phyloP scores from a whole-genome alignment of 1,140 invertebrate species.

The Monomorium pharaonis region DNA sequence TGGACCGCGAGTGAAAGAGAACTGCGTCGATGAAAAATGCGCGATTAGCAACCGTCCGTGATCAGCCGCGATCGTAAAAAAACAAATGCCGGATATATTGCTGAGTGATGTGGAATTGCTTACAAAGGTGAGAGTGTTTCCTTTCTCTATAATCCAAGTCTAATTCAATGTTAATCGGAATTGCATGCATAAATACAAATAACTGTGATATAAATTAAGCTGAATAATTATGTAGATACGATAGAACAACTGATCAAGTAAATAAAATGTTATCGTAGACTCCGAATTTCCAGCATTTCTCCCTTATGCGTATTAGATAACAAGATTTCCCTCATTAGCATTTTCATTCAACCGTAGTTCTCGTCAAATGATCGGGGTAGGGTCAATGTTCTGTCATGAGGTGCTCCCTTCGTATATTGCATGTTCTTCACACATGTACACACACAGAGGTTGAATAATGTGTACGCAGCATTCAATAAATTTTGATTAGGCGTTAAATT shows the following conservation, averaged over 20 bases:
- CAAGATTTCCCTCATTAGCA: neutral
- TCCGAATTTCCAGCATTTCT: neutral
- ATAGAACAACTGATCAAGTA: neutral
- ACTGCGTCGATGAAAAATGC: neutral
- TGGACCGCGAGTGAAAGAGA: conserved; percentile 8
- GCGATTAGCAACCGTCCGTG: neutral
- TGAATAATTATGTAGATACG: neutral
- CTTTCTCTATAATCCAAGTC: neutral
- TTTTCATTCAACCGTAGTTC: conserved; percentile 48
- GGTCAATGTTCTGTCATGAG: conserved; percentile 67
- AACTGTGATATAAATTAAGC: neutral
- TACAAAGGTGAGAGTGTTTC: conserved; percentile 1
- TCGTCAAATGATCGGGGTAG: conserved; percentile 36
- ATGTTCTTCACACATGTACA: neutral
- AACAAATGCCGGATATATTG: neutral
- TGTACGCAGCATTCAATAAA: neutral
- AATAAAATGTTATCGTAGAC: neutral
- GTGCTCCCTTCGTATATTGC: conserved; percentile 8
- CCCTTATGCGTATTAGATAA: neutral
- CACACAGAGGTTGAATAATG: neutral
- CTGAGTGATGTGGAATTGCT: neutral
- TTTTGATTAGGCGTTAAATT: neutral
- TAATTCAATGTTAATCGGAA: neutral
- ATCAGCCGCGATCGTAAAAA: neutral
- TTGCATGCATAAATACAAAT: neutral